Conservation (phyloP, 2,888 invertebrate species). For the Uropetala carovei region DNA sequence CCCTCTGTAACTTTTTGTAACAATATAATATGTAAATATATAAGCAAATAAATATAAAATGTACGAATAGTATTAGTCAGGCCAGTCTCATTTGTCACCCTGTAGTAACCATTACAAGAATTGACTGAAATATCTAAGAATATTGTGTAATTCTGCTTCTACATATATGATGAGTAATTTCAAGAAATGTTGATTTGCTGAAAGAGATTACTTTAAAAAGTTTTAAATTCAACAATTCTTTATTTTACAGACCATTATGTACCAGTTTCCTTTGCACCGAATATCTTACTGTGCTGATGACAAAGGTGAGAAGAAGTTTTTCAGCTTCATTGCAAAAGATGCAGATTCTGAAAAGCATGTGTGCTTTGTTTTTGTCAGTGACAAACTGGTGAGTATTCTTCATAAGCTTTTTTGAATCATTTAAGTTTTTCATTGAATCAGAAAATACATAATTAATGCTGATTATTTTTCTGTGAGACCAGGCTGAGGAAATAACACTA, state of each 20-base stretch:
- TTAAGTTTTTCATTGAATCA: neutral
- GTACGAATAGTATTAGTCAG: too few relatives aligned
- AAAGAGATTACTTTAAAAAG: neutral
- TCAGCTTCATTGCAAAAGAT: slow-evolving; percentile 95
- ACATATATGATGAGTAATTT: too few relatives aligned
- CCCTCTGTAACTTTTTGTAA: too few relatives aligned
- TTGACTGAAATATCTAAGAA: too few relatives aligned
- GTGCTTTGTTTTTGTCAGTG: slow-evolving; percentile 98
- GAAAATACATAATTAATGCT: neutral
- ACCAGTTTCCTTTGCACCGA: slow-evolving; percentile 97
- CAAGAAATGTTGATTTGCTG: too few relatives aligned
- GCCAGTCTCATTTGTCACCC: too few relatives aligned
- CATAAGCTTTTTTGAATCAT: neutral
- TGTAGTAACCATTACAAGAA: too few relatives aligned
- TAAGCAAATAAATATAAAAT: too few relatives aligned
- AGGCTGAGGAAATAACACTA: slow-evolving; percentile 96
- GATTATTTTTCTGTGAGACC: slow-evolving; percentile 65
- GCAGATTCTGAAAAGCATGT: slow-evolving; percentile 88
- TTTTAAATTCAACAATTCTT: neutral
- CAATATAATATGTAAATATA: too few relatives aligned
- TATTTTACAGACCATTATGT: slow-evolving; percentile 82
- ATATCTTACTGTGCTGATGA: slow-evolving; percentile 99
- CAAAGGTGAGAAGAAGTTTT: slow-evolving; percentile 97
- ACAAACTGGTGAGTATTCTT: slow-evolving; percentile 83
- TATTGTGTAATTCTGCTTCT: too few relatives aligned